These are phyloP conservation scores for Catonia carolina DNA, from an alignment of 2,888 invertebrate genomes.

Conservation along the genomic window DNA sequence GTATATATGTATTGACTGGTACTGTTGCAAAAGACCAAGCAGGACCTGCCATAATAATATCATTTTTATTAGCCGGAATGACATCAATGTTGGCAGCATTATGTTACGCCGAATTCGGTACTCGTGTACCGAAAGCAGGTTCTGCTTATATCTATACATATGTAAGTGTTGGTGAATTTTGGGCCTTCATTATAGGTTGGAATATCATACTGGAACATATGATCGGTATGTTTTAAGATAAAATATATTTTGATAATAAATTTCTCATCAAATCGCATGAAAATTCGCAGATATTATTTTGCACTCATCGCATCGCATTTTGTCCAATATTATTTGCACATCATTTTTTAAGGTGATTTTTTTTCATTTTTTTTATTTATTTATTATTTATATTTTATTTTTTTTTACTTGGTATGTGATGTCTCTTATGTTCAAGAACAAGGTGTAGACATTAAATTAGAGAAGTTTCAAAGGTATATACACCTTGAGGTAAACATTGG, in stretches of 20 bases:
- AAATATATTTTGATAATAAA: background rate
- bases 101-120: constrained; percentile 87
- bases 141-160: constrained; percentile 93
- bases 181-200: constrained; percentile 94
- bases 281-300: background rate
- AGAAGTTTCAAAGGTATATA: too few species aligned
- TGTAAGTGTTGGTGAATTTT: constrained; percentile 85
- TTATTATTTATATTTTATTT: constrained; percentile 7
- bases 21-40: constrained; percentile 74
- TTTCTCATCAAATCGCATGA: constrained; percentile 7
- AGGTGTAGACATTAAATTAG: background rate
- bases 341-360: background rate
- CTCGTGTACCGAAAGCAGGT: constrained; percentile 80
- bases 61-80: constrained; percentile 68
- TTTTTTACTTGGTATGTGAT: constrained; percentile 2
- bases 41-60: constrained; percentile 70
- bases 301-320: background rate
- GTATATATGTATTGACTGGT: constrained; percentile 86
- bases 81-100: constrained; percentile 74
- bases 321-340: background rate
- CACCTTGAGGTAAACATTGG: too few species aligned
- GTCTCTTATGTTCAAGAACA: background rate
- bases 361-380: background rate
- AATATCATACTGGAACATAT: constrained; percentile 86
- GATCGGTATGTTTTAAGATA: constrained; percentile 53